Conservation (phyloP, 2,888 invertebrate genomes). For the Panopea generosa region DNA sequence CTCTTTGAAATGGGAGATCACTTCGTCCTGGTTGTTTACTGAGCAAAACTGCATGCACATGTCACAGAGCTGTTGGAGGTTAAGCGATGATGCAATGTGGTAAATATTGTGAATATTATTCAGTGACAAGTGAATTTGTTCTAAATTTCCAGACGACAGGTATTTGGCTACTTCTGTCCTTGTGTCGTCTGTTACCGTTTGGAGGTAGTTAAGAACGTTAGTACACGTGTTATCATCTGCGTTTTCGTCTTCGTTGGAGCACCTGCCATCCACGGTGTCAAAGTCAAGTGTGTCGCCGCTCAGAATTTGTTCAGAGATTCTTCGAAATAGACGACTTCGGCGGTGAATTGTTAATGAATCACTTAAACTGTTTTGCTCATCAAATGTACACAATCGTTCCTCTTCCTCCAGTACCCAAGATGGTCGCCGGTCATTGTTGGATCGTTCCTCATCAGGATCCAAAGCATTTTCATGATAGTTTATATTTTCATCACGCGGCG, state of each 20-base stretch:
- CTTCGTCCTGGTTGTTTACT: constrained; percentile 10
- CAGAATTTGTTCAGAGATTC: constrained; percentile 15
- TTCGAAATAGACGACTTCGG: constrained; percentile 9
- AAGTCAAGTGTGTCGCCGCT: constrained; percentile 1
- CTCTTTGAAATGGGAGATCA: constrained; percentile 27
- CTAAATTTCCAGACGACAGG: constrained; percentile 47
- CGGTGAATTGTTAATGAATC: neutral
- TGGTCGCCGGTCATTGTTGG: too few species aligned
- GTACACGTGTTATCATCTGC: neutral
- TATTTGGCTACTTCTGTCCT: constrained; percentile 42
- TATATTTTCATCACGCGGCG: too few species aligned
- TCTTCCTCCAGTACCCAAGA: too few species aligned
- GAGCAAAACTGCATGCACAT: constrained; percentile 46
- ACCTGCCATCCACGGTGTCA: neutral
- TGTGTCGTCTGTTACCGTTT: constrained; percentile 27
- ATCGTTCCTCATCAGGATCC: too few species aligned
- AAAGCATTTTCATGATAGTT: too few species aligned
- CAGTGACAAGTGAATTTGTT: constrained; percentile 25
- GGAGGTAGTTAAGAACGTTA: constrained; percentile 38
- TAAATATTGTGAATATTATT: constrained; percentile 50
- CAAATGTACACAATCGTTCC: neutral
- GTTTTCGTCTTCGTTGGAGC: neutral
- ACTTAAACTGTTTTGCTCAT: neutral
- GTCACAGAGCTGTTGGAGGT: constrained; percentile 39
- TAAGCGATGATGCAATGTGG: constrained; percentile 45